Base-by-base conservation (phyloP, 2,797 vertebrate genomes). In the Steatocranus sp. region DNA sequence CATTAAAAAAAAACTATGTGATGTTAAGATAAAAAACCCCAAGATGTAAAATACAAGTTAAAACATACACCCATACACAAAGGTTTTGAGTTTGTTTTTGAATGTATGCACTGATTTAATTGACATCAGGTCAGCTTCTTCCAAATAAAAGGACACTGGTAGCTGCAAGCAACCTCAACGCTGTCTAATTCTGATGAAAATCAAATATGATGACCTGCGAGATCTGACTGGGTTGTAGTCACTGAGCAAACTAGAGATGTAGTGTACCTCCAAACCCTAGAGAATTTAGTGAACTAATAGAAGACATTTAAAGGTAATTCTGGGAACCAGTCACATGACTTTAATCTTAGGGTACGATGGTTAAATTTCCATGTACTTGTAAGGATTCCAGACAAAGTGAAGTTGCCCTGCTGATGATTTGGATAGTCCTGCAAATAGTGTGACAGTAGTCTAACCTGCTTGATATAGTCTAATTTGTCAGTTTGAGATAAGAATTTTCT, bases 21-120 rank as follows among this genome's bases (percentile, higher is more conserved):
- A 27, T 15, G 23, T 54, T 54, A 54, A 27, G 12, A 15, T 15
- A 53, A 27, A 53, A 25, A 25, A 0, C 0, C 2, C 2, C 50
- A 53, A 53, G 23, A 54, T 8, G 3, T 54, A 54, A 27, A 54
- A 27, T 27, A 27, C 51, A 54, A 54, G 51, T 54, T 8, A 54
- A 53, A 53, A 25, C 7, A 53, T 25, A 53, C 0, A 53, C 20
- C 3, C 51, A 53, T 15, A 53, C 23, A 53, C 12, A 53, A 53
- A 27, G 12, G 4, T 53, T 25, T 53, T 8, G 51, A 53, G 23
- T 53, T 53, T 53, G 12, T 53, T 53, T 53, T 53, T 53, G 20
- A 51, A 51, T 51, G 20, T 51, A 53, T 27, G 12, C 51, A 54
- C 23, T 54, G 51, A 54, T 3, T 27, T 54, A 54, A 27, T 54